These are phyloP conservation scores for Channa argus DNA, from an alignment of 2,113 vertebrate genomes.

Conservation along the genomic window DNA sequence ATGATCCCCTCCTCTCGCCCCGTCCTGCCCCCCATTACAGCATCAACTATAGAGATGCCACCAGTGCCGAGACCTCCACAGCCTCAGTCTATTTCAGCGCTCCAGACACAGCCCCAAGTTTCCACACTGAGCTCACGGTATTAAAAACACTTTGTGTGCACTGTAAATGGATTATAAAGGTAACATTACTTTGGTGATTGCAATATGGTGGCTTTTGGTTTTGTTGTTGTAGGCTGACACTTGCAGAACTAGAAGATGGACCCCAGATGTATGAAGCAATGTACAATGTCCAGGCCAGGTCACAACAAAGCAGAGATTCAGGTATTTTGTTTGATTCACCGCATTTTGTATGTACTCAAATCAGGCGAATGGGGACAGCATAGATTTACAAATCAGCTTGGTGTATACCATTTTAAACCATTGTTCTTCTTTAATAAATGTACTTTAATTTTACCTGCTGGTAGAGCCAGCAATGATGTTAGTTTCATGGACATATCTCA, in stretches of 20 bases:
- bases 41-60: conserved; percentile 40
- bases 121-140: conserved; percentile 78
- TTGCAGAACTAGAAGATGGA: conserved; percentile 86
- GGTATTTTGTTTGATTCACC: conserved; percentile 79
- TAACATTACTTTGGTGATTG: neutral
- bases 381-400: neutral
- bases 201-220: neutral
- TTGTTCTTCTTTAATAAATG: neutral
- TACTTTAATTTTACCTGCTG: neutral
- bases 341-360: neutral
- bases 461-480: neutral
- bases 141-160: neutral
- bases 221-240: conserved; percentile 61
- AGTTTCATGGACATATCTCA: neutral
- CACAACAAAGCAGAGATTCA: conserved; percentile 79
- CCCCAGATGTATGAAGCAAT: conserved; percentile 92
- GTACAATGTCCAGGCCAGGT: conserved; percentile 90
- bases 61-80: conserved; percentile 79
- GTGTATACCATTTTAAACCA: neutral
- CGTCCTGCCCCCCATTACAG: conserved; percentile 72
- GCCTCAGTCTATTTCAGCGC: conserved; percentile 57
- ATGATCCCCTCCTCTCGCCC: conserved; percentile 96
- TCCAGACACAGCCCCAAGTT: conserved; percentile 71
- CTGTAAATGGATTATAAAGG: no score
- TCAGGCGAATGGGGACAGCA: neutral